A percentile compares a stretch with the other conserved stretches of the same genome.
Conservation (phyloP, 2,888 invertebrate genomes). For the Drosophila mayaguana region DNA sequence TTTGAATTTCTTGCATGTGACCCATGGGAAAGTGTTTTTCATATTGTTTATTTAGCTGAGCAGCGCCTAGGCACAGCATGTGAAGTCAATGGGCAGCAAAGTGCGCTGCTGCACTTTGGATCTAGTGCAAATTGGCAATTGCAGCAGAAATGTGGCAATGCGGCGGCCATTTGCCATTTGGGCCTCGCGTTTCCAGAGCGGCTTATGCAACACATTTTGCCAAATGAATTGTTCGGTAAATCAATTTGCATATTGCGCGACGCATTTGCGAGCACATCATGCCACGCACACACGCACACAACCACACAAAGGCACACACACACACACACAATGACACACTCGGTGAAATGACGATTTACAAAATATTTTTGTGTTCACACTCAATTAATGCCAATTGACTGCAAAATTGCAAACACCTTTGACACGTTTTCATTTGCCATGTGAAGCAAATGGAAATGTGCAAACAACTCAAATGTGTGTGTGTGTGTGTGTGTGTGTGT, state of each 20-base stretch:
- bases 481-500: conserved; percentile 8
- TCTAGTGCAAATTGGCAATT: conserved; percentile 27
- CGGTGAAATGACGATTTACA: conserved; percentile 66
- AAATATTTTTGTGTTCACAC: conserved; percentile 81
- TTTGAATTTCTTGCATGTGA: too few relatives aligned
- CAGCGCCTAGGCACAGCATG: neutral
- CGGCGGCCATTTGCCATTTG: conserved; percentile 42
- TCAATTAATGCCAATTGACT: conserved; percentile 81
- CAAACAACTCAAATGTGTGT: conserved; percentile 19
- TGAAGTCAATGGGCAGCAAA: neutral
- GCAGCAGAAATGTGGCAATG: conserved; percentile 47
- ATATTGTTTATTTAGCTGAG: neutral
- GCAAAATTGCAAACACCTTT: conserved; percentile 81
- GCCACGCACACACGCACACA: conserved; percentile 16
- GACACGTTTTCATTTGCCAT: conserved; percentile 73
- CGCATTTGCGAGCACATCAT: conserved; percentile 56
- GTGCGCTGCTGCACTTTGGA: conserved; percentile 25
- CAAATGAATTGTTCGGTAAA: conserved; percentile 78
- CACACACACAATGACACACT: conserved; percentile 17
- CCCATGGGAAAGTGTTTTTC: conserved; percentile 1
- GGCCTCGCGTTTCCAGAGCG: conserved; percentile 54
- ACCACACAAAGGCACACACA: conserved; percentile 10
- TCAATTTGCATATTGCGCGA: conserved; percentile 79
- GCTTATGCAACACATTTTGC: conserved; percentile 75
- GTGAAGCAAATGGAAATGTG: conserved; percentile 61